These are phyloP conservation scores for Catocala fraxini DNA, from an alignment of 2,888 invertebrate genomes.

Conservation along the genomic window DNA sequence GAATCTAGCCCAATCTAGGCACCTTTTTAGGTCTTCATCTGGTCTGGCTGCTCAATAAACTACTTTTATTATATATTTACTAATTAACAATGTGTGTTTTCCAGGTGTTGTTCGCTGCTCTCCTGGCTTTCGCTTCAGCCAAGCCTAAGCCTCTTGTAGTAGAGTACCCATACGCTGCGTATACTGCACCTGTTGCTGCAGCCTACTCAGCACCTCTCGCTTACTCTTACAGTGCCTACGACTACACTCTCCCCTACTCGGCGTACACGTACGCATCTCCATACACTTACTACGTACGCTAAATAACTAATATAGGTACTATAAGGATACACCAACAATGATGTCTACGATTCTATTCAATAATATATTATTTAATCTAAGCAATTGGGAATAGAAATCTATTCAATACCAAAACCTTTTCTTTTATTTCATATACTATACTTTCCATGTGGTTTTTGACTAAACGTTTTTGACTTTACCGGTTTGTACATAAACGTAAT, in stretches of 20 bases:
- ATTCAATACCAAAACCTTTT: conserved; percentile 14
- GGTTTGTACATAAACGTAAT: too few species aligned
- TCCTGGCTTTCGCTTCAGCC: conserved; percentile 85
- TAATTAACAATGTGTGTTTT: conserved; percentile 25
- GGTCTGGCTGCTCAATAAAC: too few species aligned
- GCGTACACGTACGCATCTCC: conserved; percentile 72
- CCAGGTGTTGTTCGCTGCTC: conserved; percentile 80
- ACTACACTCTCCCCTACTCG: conserved; percentile 70
- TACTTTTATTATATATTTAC: not conserved
- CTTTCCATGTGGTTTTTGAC: not conserved
- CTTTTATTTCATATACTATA: conserved; percentile 2
- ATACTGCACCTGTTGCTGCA: conserved; percentile 74
- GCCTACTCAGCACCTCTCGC: conserved; percentile 85
- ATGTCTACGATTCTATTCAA: conserved; percentile 1
- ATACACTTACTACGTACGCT: conserved; percentile 76
- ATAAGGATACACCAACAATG: conserved; percentile 3
- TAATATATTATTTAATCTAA: conserved; percentile 12
- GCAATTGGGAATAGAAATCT: conserved; percentile 35
- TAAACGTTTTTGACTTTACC: too few species aligned
- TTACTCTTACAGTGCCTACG: conserved; percentile 72
- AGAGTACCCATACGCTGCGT: conserved; percentile 72
- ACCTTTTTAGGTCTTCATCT: too few species aligned
- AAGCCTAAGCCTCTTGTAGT: conserved; percentile 81
- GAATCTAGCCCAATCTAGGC: too few species aligned
- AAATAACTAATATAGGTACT: conserved; percentile 25